phyloP scores from a whole-genome alignment of 2,113 vertebrate genomes.

The Ammodytes dubius region DNA sequence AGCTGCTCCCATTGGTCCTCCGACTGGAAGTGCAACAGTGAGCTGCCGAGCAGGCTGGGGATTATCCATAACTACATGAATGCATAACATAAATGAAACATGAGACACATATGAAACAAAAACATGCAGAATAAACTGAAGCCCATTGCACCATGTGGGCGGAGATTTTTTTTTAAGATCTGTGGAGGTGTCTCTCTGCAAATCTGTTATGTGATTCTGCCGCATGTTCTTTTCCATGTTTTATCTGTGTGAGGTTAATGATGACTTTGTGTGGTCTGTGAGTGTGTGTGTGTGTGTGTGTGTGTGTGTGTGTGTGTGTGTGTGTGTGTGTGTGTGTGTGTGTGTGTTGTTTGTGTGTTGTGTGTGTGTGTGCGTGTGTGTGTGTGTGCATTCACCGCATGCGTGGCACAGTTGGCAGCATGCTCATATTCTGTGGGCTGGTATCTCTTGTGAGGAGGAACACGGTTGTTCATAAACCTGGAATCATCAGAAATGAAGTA shows the following conservation, averaged over 20 bases:
- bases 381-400: conserved; percentile 88
- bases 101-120: conserved; percentile 17
- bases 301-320: conserved; percentile 24
- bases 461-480: conserved; percentile 97
- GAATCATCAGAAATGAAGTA: conserved; percentile 3
- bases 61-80: conserved; percentile 93
- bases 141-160: neutral
- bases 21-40: conserved; percentile 91
- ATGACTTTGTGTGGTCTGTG: conserved; percentile 15
- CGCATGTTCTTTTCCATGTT: conserved; percentile 1
- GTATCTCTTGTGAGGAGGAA: conserved; percentile 93
- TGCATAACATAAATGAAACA: conserved; percentile 41
- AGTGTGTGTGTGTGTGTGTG: neutral
- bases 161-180: neutral
- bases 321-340: conserved; percentile 37
- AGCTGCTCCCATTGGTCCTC: conserved; percentile 93
- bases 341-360: conserved; percentile 11
- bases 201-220: conserved; percentile 46
- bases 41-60: conserved; percentile 94
- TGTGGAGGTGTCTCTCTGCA: neutral
- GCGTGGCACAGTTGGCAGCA: conserved; percentile 96
- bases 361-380: conserved; percentile 33
- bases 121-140: conserved; percentile 6
- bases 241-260: conserved; percentile 13
- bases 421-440: conserved; percentile 97